Conservation (phyloP, 2,888 invertebrate species). For the Perdita meconis region DNA sequence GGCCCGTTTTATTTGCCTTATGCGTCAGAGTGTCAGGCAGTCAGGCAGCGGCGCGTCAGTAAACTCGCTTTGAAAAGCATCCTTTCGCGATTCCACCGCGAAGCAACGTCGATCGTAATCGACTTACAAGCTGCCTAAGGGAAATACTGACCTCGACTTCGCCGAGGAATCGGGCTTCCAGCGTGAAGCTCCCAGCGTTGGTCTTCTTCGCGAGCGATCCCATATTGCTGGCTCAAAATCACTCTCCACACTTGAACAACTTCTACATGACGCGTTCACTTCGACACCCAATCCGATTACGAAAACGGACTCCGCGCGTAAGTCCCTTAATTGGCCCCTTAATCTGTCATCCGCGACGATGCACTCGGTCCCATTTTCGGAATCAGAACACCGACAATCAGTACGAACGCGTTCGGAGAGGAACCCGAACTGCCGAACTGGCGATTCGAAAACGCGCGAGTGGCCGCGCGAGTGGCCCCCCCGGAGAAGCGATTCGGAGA, state of each 20-base stretch:
- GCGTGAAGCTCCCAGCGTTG: slow-evolving; percentile 2
- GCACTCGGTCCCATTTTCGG: not conserved
- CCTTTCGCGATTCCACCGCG: too few species aligned
- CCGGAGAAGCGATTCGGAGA: slow-evolving; percentile 19
- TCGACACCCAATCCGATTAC: not conserved
- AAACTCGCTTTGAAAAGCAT: not conserved
- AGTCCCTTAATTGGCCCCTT: too few species aligned
- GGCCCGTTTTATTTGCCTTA: not conserved
- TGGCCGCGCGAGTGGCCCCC: not conserved
- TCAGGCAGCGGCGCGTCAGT: too few species aligned
- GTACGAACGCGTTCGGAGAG: not conserved
- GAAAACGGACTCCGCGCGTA: not conserved
- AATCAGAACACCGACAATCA: not conserved
- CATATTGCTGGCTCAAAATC: not conserved
- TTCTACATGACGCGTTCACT: too few species aligned
- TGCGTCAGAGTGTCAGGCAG: not conserved
- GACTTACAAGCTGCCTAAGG: not conserved
- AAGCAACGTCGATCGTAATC: not conserved
- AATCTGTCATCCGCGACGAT: too few species aligned
- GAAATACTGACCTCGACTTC: slow-evolving; percentile 39
- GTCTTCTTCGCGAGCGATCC: slow-evolving; percentile 26
- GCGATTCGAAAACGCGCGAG: not conserved
- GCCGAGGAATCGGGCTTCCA: slow-evolving; percentile 20
- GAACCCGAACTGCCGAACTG: too few species aligned
- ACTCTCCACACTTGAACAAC: too few species aligned